Evolutionary conservation across 1,140 invertebrate genomes (phyloP).

Genomic region (Hycleus phaleratus): DNA sequence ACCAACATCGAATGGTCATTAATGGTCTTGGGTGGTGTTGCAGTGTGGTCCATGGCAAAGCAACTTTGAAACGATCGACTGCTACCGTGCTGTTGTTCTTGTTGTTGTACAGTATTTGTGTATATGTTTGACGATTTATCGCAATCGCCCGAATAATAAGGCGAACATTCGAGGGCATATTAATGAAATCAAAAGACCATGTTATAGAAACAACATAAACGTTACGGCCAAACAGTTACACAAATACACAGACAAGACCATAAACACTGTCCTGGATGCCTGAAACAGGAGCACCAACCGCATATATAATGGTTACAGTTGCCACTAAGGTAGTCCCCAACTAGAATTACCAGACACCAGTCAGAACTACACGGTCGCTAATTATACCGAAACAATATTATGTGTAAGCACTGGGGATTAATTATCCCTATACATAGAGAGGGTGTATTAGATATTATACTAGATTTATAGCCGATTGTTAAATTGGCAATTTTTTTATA

Average conservation of each 20-base stretch:
- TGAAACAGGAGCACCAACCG: conserved; percentile 19
- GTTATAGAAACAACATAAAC: conserved; percentile 11
- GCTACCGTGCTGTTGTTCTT: too few relatives aligned
- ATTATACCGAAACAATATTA: conserved; percentile 36
- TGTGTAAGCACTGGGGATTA: conserved; percentile 33
- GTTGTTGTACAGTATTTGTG: too few relatives aligned
- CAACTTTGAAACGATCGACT: too few relatives aligned
- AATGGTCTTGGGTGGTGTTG: conserved; percentile 30
- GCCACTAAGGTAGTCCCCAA: conserved; percentile 15
- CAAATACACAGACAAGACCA: conserved; percentile 11
- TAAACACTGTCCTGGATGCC: conserved; percentile 15
- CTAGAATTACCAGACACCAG: conserved; percentile 20
- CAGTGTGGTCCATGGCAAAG: conserved; percentile 21
- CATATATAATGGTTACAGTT: conserved; percentile 18
- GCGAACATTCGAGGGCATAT: not conserved
- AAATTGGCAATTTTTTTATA: too few relatives aligned
- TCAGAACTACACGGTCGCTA: conserved; percentile 28
- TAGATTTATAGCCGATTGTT: too few relatives aligned
- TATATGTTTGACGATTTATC: too few relatives aligned
- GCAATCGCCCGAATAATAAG: too few relatives aligned
- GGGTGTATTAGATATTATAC: conserved; percentile 9
- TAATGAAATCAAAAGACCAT: conserved; percentile 11
- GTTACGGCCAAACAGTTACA: conserved; percentile 10
- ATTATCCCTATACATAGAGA: conserved; percentile 32
- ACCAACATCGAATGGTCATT: conserved; percentile 35